These are phyloP conservation scores for Lethocerus indicus DNA, from an alignment of 1,140 invertebrate species.

Conservation along the genomic window DNA sequence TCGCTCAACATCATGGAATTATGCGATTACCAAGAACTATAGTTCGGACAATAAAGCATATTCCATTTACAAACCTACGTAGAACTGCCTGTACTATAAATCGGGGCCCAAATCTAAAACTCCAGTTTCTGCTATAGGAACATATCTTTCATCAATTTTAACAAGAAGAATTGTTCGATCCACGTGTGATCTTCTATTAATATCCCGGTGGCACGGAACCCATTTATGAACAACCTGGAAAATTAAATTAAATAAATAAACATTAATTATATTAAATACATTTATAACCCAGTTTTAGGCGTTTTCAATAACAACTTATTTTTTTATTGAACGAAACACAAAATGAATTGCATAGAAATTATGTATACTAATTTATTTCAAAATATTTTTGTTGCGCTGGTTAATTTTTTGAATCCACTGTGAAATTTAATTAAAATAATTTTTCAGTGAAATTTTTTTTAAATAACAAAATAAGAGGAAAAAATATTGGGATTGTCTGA, in stretches of 20 bases:
- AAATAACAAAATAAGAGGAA: neutral
- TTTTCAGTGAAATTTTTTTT: too few species aligned
- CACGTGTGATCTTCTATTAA: conserved; percentile 66
- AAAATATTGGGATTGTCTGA: neutral
- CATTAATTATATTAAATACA: too few species aligned
- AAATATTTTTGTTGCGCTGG: neutral
- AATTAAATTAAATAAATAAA: conserved; percentile 8
- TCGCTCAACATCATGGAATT: neutral
- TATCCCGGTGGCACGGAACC: conserved; percentile 76
- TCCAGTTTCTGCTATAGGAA: conserved; percentile 80
- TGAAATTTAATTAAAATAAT: too few species aligned
- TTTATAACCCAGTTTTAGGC: too few species aligned
- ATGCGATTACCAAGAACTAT: too few species aligned
- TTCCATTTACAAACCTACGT: neutral
- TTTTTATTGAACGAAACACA: neutral
- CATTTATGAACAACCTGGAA: conserved; percentile 70
- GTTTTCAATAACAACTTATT: neutral
- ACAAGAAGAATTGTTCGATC: conserved; percentile 82
- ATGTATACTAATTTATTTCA: neutral
- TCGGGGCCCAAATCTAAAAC: conserved; percentile 62
- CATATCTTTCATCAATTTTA: conserved; percentile 80
- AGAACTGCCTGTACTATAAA: conserved; percentile 25
- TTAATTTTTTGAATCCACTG: too few species aligned
- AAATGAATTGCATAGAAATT: neutral
- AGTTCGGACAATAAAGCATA: too few species aligned